Evolutionary conservation across 2,113 vertebrate species (phyloP).

Genomic region (Lophura nycthemera): DNA sequence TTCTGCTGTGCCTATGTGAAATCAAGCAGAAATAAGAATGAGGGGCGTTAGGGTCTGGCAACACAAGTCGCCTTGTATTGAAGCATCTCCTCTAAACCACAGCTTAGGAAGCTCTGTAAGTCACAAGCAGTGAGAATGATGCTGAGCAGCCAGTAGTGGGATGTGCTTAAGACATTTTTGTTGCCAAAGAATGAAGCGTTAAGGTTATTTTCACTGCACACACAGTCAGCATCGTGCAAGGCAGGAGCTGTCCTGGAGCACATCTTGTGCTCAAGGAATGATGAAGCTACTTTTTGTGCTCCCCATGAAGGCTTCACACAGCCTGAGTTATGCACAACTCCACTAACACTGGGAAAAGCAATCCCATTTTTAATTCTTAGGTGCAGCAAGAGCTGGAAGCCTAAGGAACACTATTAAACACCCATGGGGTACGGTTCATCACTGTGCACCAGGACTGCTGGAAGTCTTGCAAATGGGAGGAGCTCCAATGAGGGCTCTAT

Average conservation of each 20-base stretch:
- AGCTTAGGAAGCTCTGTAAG: not conserved
- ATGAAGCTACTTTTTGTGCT: not conserved
- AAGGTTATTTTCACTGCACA: not conserved
- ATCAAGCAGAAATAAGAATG: not conserved
- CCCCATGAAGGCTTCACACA: not conserved
- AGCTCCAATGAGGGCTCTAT: slow-evolving; percentile 34
- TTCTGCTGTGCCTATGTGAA: not conserved
- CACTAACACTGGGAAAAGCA: not conserved
- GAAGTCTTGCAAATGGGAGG: slow-evolving; percentile 1
- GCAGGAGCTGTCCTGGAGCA: not conserved
- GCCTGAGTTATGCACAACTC: not conserved
- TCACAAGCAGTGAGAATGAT: not conserved
- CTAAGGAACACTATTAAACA: not conserved
- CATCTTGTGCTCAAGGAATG: not conserved
- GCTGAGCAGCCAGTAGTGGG: not conserved
- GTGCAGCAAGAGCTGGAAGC: not conserved
- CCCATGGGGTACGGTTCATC: not conserved
- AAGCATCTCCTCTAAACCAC: not conserved
- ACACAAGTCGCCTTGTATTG: not conserved
- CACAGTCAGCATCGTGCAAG: not conserved
- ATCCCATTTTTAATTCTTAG: not conserved
- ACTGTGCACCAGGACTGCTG: not conserved
- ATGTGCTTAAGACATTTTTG: not conserved
- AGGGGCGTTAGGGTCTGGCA: not conserved
- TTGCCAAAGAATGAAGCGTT: not conserved